A percentile compares a stretch with the other conserved stretches of the same genome.
These are phyloP conservation scores for Alloplasta piceator DNA, from an alignment of 2,888 invertebrate genomes.

Conservation along the genomic window DNA sequence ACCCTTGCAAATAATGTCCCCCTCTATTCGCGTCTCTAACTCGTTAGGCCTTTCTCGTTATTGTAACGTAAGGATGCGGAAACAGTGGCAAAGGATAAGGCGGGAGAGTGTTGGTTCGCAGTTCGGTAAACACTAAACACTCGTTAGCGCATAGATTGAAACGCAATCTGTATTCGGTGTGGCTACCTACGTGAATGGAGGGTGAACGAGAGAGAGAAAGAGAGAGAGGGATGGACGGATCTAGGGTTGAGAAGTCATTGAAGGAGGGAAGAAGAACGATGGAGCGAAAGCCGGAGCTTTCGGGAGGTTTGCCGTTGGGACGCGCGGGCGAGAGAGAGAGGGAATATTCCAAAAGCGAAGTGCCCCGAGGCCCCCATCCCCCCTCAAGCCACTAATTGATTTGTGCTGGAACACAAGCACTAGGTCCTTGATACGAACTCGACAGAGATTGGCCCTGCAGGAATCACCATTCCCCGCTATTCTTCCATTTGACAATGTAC, in stretches of 20 bases:
- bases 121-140: conserved; percentile 83
- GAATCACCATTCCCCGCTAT: conserved; percentile 34
- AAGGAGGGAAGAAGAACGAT: conserved; percentile 55
- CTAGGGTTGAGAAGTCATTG: conserved; percentile 62
- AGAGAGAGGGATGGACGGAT: conserved; percentile 54
- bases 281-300: conserved; percentile 44
- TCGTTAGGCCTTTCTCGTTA: conserved; percentile 71
- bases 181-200: conserved; percentile 68
- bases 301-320: conserved; percentile 64
- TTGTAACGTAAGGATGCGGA: conserved; percentile 75
- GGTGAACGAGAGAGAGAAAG: conserved; percentile 57
- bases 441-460: conserved; percentile 53
- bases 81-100: conserved; percentile 75
- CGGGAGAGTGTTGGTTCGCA: conserved; percentile 76
- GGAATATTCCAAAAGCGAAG: conserved; percentile 77
- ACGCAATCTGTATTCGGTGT: conserved; percentile 79
- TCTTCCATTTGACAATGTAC: not conserved
- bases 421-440: conserved; percentile 36
- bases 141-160: conserved; percentile 82
- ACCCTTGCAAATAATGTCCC: conserved; percentile 11
- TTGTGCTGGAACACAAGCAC: conserved; percentile 76
- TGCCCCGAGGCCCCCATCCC: conserved; percentile 71
- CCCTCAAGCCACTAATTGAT: conserved; percentile 75
- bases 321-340: conserved; percentile 67
- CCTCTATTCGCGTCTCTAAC: conserved; percentile 59